Base-by-base conservation (phyloP, 2,113 vertebrate genomes). In the Hystrix cristata region DNA sequence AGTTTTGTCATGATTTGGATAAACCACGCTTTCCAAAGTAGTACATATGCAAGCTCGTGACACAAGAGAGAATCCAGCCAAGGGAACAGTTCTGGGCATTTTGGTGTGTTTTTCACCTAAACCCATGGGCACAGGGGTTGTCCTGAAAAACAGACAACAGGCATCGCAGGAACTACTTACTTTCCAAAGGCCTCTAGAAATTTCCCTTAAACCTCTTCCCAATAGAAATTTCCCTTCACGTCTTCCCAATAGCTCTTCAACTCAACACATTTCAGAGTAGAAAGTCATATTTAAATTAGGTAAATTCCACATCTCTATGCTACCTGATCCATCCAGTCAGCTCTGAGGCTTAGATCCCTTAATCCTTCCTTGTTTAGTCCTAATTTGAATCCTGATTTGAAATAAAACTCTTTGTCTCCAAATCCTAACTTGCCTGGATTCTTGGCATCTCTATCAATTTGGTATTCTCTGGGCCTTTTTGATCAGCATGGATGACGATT, bases 101-200 rank as follows among this genome's bases (percentile, higher is more conserved):
- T 65, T 16, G 55, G 48, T 31, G 15, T 57, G 25, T 62, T 72
- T 94, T 85, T 80, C 34, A 31, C 46, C 59, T 69, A 69, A 62
- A 82, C 12, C 38, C 59, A 31, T 51, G 59, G 51, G 18, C 51
- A 62, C 43, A 13, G 43, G 60, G 38, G 38, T 38, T 19, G 60
- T n/a, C 95, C 92, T 18, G 21, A 29, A 76, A 91, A 60, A 25
- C 72, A 92, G 79, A 91, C 91, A 67, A 29, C 13, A 5, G 69
- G 23, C 31, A 93, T 25, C 10, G 1, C 19, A 79, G 69, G 96
- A 97, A 97, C 90, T 16, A 9, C 76, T 97, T 92, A 21, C n/a
- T 86, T 94, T 94, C 71, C 55, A 65, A 46, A 94, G 71, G 95
- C 95, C 16, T 48, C n/a, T 71, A 89, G 72, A 97, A 87, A 90